Evolutionary conservation across 2,113 vertebrate species (phyloP), one percentile per base, ranked within the genome.

Genomic region (Aptenodytes patagonicus): DNA sequence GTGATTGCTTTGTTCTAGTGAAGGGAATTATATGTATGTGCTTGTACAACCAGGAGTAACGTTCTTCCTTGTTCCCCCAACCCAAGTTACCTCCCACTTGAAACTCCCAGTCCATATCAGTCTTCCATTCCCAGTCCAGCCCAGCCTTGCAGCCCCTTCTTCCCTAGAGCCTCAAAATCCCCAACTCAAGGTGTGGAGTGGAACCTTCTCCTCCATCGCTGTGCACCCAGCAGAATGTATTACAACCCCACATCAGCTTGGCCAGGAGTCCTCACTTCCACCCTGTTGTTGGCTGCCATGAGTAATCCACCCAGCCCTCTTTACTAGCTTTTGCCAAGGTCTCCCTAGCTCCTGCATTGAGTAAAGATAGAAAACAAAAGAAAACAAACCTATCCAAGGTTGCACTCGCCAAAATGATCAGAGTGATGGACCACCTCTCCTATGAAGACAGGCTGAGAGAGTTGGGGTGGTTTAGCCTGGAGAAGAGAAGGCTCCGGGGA

Each of bases 191-290:
- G 8, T 49, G 17, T 64, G 29, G 32, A 73, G 29, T 46, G n/a
- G 16, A 85, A 5, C 24, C 24, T 32, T n/a, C 13, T 69, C 36
- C 40, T 71, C 36, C 38, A 32, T n/a, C 0, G 0, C 47, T 58
- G 5, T 55, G n/a, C 21, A 51, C 18, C 6, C 38, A 51, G 24
- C 13, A 21, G 10, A 85, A 38, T 28, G 9, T 64, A 4, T 60
- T 44, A 73, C 49, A 69, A 36, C 3, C 7, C 42, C 25, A 51
- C 22, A 22, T 40, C 28, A 73, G 21, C 24, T 60, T 82, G 42
- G 28, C 49, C 44, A 31, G 29, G 49, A 78, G 44, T 65, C 44
- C 22, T 64, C 28, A 44, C 58, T 77, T 58, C 20, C 22, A 32
- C 58, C 8, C n/a, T 31, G 9, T 38, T 92, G 11, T n/a, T 87